Base-by-base conservation (phyloP, 2,113 vertebrate species). In the Redunca redunca region DNA sequence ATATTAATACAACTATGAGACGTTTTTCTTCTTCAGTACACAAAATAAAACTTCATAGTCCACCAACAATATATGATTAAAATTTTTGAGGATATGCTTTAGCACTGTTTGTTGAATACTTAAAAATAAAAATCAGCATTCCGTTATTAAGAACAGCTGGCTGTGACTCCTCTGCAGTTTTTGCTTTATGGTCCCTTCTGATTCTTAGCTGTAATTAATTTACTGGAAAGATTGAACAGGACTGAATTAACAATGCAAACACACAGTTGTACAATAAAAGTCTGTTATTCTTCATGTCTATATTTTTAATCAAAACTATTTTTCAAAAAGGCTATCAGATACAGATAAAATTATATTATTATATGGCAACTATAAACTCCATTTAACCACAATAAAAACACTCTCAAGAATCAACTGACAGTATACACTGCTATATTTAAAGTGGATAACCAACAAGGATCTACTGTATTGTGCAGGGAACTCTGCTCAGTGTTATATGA, bases 201-300 rank as follows among this genome's bases (percentile, higher is more conserved):
- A 98, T 96, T 96, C 86, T 95, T 95, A 97, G 95, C 53, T 71
- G 86, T 97, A 97, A 98, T 97, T 97, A 98, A 97, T 96, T 97
- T 94, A 96, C 96, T 95, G 74, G 58, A 94, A 98, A 97, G 95
- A 93, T 74, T 97, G 94, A 92, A 97, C 4, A 16, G 57, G 88
- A 33, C 86, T 90, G 86, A 96, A 97, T 93, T 96, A 96, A 98
- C 91, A 97, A 96, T 58, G 81, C 60, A 90, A 88, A 92, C 90
- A 82, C 25, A 88, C 36, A 95, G 46, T 94, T 84, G 55, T 86
- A 81, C 1, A 19, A 95, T 84, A 96, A 94, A 93, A 96, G 53
- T 71, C 89, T 95, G 50, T 60, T 92, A 77, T 93, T 94, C 71
- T 88, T 96, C 58, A 48, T 71, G 5, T 90, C 67, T 94, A 8